A percentile compares a stretch with the other conserved stretches of the same genome.
Conservation (phyloP, 2,113 vertebrate species). For the Limanda limanda region DNA sequence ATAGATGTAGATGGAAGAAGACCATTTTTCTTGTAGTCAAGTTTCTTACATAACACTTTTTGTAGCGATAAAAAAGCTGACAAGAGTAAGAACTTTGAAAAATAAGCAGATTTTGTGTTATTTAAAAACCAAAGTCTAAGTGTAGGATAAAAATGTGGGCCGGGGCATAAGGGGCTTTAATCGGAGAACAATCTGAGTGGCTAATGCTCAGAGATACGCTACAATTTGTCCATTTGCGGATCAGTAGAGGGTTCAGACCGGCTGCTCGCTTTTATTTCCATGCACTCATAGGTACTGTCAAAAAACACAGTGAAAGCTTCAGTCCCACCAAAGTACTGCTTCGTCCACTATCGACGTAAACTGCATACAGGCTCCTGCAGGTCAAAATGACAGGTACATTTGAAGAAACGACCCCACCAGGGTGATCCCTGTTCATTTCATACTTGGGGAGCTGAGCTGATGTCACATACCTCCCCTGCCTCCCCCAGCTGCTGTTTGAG, state of each 20-base stretch:
- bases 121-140: conserved; percentile 49
- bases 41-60: conserved; percentile 41
- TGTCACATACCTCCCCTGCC: conserved; percentile 22
- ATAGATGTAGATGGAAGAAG: conserved; percentile 28
- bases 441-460: conserved; percentile 45
- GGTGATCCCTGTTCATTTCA: background rate
- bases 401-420: conserved; percentile 7
- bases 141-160: conserved; percentile 42
- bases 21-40: conserved; percentile 39
- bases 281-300: conserved; percentile 43
- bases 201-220: conserved; percentile 35
- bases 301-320: conserved; percentile 28
- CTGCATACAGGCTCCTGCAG: background rate
- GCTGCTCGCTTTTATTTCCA: conserved; percentile 20
- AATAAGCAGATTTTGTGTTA: conserved; percentile 56
- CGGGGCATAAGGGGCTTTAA: conserved; percentile 56
- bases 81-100: conserved; percentile 33
- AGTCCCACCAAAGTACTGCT: background rate
- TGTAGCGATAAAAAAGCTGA: conserved; percentile 43
- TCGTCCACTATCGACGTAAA: background rate
- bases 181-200: conserved; percentile 41
- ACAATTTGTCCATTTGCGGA: conserved; percentile 32
- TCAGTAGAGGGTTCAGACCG: conserved; percentile 21
- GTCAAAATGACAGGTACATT: conserved; percentile 12
- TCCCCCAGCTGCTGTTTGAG: conserved; percentile 69